Conservation (phyloP, 2,888 invertebrate genomes). For the Sicus ferrugineus region DNA sequence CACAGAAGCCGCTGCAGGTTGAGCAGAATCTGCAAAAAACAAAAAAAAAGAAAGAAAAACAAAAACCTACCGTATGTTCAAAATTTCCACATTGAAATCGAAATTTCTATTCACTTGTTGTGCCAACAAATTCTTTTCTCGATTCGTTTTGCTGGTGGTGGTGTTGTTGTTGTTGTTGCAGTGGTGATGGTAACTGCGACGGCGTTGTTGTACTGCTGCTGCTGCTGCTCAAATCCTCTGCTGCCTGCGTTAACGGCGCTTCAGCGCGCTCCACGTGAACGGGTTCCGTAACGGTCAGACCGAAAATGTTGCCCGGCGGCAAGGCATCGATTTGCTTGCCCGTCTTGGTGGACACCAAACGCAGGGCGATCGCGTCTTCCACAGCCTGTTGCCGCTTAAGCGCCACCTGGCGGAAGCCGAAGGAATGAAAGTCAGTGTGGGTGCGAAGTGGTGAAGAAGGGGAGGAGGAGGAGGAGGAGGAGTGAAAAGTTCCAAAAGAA, state of each 20-base stretch:
- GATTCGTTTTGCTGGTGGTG: background rate
- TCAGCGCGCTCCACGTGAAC: conserved; percentile 57
- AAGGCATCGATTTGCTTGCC: conserved; percentile 76
- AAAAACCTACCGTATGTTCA: background rate
- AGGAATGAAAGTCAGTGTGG: background rate
- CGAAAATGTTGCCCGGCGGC: conserved; percentile 91
- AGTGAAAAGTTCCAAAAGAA: conserved; percentile 19
- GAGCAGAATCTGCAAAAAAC: background rate
- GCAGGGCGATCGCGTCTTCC: conserved; percentile 94
- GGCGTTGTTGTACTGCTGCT: conserved; percentile 5
- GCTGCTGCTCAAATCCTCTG: conserved; percentile 25
- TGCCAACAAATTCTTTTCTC: background rate
- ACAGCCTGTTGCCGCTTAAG: conserved; percentile 96
- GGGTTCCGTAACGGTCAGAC: conserved; percentile 84
- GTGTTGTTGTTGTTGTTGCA: background rate
- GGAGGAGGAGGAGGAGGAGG: background rate
- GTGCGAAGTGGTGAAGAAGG: background rate
- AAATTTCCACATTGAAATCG: background rate
- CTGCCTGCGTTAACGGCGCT: conserved; percentile 26
- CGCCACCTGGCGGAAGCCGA: conserved; percentile 74
- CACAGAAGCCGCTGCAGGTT: conserved; percentile 59
- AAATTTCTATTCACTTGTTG: conserved; percentile 22
- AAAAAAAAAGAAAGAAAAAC: background rate
- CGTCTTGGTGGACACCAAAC: conserved; percentile 84
- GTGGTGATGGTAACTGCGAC: background rate